These are phyloP conservation scores for Chaenocephalus aceratus DNA, from an alignment of 2,113 vertebrate species.

Conservation along the genomic window DNA sequence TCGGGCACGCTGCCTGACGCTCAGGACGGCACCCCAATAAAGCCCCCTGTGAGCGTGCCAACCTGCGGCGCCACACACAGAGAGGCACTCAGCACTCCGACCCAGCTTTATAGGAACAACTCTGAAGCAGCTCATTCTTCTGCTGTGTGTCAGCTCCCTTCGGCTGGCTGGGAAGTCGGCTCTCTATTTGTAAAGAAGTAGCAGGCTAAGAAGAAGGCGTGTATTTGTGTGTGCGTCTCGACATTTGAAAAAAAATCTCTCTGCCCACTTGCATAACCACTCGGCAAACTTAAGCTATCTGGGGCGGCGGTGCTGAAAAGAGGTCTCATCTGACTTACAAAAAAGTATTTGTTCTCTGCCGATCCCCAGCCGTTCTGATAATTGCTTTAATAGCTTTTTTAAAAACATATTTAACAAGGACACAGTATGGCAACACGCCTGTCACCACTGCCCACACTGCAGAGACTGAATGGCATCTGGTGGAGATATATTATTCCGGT, in stretches of 20 bases:
- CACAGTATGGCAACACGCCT: constrained; percentile 29
- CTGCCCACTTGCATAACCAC: constrained; percentile 64
- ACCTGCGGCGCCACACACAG: constrained; percentile 75
- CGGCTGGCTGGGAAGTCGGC: constrained; percentile 54
- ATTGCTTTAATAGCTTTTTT: constrained; percentile 72
- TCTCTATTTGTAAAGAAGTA: constrained; percentile 56
- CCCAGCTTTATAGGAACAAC: constrained; percentile 61
- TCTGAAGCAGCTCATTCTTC: constrained; percentile 63
- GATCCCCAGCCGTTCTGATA: constrained; percentile 53
- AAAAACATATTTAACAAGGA: constrained; percentile 65
- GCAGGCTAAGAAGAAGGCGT: constrained; percentile 38
- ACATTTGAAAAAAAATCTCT: constrained; percentile 33
- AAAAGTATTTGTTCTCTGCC: constrained; percentile 40
- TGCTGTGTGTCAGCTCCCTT: constrained; percentile 58
- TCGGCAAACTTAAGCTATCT: constrained; percentile 66
- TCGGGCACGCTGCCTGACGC: constrained; percentile 76
- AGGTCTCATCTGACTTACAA: constrained; percentile 58
- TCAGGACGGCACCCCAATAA: constrained; percentile 74
- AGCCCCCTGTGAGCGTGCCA: constrained; percentile 71
- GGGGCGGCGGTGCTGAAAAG: constrained; percentile 61
- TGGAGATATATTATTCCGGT: constrained; percentile 18
- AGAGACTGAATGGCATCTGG: constrained; percentile 18
- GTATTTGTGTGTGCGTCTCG: constrained; percentile 13
- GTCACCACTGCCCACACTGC: constrained; percentile 19
- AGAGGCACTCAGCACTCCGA: constrained; percentile 52